phyloP scores from a whole-genome alignment of 1,140 invertebrate species.

The Caenorhabditis tropicalis region DNA sequence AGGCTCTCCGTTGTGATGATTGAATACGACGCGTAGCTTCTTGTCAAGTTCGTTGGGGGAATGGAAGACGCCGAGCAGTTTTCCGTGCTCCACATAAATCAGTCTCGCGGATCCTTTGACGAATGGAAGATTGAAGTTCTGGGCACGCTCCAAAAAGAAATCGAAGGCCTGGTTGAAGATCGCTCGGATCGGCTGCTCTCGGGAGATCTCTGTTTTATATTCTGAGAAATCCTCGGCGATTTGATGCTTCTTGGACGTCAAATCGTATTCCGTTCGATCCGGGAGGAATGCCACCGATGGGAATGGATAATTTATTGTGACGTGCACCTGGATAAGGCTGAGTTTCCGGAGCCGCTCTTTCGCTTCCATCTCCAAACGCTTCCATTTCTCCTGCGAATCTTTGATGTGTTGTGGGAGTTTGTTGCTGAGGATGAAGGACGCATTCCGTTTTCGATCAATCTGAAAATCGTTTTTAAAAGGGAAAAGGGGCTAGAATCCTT shows the following conservation, averaged over 20 bases:
- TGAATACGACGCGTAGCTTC: constrained; percentile 9
- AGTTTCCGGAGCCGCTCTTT: constrained; percentile 76
- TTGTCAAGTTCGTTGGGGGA: background rate
- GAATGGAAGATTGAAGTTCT: background rate
- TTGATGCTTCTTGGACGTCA: constrained; percentile 7
- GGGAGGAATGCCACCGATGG: background rate
- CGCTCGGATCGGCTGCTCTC: background rate
- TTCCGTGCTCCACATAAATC: background rate
- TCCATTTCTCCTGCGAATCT: constrained; percentile 76
- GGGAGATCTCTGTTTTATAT: constrained; percentile 28
- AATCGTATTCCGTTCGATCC: background rate
- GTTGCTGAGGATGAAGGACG: constrained; percentile 55
- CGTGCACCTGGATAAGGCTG: constrained; percentile 77
- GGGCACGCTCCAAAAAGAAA: constrained; percentile 36
- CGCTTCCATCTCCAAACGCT: constrained; percentile 77
- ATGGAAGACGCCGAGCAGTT: background rate
- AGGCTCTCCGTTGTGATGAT: background rate
- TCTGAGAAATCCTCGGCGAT: background rate
- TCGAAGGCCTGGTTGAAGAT: constrained; percentile 29
- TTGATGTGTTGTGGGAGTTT: constrained; percentile 61
- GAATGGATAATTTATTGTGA: constrained; percentile 57
- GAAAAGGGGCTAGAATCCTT: background rate
- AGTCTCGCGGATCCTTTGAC: background rate
- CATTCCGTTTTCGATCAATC: constrained; percentile 71
- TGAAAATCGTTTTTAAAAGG: constrained; percentile 76